These are phyloP conservation scores for Diabrotica undecimpunctata DNA, from an alignment of 1,140 invertebrate species.

Conservation along the genomic window DNA sequence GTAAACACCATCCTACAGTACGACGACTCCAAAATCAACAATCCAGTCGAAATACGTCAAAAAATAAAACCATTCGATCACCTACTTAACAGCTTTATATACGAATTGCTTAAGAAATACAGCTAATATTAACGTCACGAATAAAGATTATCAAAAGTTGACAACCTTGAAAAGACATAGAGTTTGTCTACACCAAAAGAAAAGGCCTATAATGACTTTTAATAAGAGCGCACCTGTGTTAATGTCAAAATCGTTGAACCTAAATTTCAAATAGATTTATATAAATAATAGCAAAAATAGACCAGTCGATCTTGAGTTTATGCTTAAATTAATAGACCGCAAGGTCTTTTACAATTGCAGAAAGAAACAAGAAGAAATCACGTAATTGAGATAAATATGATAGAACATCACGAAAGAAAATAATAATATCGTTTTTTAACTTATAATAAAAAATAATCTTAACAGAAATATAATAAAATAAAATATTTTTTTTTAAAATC, in stretches of 20 bases:
- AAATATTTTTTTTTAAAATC: no score
- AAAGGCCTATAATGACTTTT: background rate
- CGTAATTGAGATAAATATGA: no score
- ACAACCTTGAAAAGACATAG: background rate
- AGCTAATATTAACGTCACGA: background rate
- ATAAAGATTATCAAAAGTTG: constrained; percentile 3
- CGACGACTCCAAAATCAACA: no score
- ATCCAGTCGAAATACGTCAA: no score
- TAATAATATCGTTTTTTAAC: no score
- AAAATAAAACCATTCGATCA: constrained; percentile 1
- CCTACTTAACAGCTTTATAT: constrained; percentile 1
- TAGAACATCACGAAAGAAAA: no score
- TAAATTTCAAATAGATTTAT: background rate
- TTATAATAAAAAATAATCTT: no score
- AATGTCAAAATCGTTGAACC: constrained; percentile 2
- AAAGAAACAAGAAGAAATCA: no score
- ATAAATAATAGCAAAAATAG: constrained; percentile 3
- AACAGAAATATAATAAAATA: no score
- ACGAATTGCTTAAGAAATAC: background rate
- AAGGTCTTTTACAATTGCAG: no score
- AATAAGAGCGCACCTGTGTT: constrained; percentile 1
- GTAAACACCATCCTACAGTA: no score
- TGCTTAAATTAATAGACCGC: no score
- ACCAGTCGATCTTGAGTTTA: background rate
- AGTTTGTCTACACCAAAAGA: constrained; percentile 2